Base-by-base conservation (phyloP, 2,888 invertebrate species). In the Philereme transversata region DNA sequence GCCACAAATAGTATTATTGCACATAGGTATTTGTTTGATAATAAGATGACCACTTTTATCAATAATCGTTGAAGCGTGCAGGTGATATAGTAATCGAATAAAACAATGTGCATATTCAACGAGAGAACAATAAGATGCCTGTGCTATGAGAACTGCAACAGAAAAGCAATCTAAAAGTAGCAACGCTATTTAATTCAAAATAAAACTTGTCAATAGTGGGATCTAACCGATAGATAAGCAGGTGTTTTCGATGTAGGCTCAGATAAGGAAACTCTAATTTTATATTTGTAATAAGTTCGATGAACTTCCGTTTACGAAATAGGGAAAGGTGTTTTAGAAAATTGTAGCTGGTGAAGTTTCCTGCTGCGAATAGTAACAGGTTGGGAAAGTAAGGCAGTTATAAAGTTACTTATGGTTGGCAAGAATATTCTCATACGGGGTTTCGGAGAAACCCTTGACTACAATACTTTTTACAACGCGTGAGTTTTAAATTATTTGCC, bases 281-380 rank as follows among this genome's bases (percentile, higher is more conserved):
- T 75, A 79, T 81, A 62, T 63, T 63, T 73, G 53, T 59, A 34
- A 35, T 72, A 79, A 83, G 90, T 90, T 90, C 89, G 82, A 83
- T 87, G 90, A 90, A 90, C 90, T 88, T 87, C 81, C 80, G 85
- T 83, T 86, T 77, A 80, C 77, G 75, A 84, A 85, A 84, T 77
- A 75, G 78, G 82, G 81, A 86, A 87, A 88, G 79, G 79, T 78
- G 75, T 75, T 76, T 80, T 74, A 75, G 78, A 79, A 80, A 78
- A 80, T 73, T 67, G 60, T 43, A 53, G 62, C 35, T 56, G 63
- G 58, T 60, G 70, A 78, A 76, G 75, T 77, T 81, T 77, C 76
- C 75, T 72, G 68, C 60, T 69, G 68, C 64, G 69, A 73, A 70
- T 72, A 55, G 52, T 57, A 68, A 61, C 67, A 68, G 65, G 68